Evolutionary conservation across 2,797 vertebrate genomes (phyloP).

Genomic region (Acanthopagrus latus): DNA sequence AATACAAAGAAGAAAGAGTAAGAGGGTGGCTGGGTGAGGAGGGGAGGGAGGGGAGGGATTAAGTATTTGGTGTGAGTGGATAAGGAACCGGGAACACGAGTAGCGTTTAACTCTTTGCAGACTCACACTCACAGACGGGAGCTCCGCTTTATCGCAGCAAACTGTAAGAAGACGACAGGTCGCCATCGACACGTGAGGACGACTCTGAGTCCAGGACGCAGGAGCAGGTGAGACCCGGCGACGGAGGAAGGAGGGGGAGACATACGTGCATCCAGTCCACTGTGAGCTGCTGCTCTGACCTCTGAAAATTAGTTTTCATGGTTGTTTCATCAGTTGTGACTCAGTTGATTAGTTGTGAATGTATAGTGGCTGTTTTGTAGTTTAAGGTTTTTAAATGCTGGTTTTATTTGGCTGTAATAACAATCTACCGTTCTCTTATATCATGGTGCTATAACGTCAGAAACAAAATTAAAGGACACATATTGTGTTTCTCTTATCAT

Average conservation of each 20-base stretch:
- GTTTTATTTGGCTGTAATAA: not conserved
- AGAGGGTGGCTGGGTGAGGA: not conserved
- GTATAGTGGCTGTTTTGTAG: not conserved
- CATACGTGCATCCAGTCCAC: not conserved
- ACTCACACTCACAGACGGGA: constrained; percentile 17
- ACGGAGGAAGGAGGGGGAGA: not conserved
- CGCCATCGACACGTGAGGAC: not conserved
- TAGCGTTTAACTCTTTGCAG: not conserved
- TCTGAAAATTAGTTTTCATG: no score
- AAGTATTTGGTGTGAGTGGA: constrained; percentile 5
- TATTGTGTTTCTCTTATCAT: no score
- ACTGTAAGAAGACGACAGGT: not conserved
- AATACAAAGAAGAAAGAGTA: not conserved
- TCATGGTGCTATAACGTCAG: not conserved
- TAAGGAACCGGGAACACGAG: not conserved
- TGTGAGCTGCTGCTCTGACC: not conserved
- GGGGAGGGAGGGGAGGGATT: constrained; percentile 5
- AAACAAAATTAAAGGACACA: no score
- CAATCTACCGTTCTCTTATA: no score
- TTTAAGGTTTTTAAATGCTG: not conserved
- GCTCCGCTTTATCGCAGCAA: not conserved
- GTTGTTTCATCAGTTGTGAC: not conserved
- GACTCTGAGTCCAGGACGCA: not conserved
- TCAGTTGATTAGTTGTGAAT: not conserved
- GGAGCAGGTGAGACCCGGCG: constrained; percentile 31